Evolutionary conservation across 1,140 invertebrate species (phyloP), one percentile per base, ranked within the genome.

Genomic region (Brachionus calyciflorus): DNA sequence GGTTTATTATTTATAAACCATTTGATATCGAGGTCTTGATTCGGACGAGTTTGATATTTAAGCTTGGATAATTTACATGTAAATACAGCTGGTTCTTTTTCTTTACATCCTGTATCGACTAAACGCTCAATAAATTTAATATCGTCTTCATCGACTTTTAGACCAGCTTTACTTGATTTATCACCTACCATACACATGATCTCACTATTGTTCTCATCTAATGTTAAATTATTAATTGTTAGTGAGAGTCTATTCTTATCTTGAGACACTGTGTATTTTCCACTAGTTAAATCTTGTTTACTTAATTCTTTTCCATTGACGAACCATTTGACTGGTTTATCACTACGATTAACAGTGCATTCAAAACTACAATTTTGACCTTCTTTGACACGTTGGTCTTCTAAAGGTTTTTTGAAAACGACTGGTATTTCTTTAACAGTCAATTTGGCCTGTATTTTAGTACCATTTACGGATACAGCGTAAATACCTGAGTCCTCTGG

Each of bases 301-400:
- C 17, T 46, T 14, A 76, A 26, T 48, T 55, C 41, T 60, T 60
- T 55, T 17, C 49, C 73, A 33, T 76, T 76, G 19, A 76, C 40
- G 33, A 76, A 76, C 73, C 73, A 76, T 30, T 46, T 41, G 14
- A 76, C 33, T 41, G 51, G 73, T 46, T 76, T 76, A 57, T 76
- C 73, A 41, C 30, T 28, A 10, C 73, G 2, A 24, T 76, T 76
- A 9, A 76, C 73, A 28, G 46, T 49, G 21, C 73, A 76, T 48
- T 76, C 73, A 33, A 76, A 55, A 14, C 17, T 76, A 46, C 37
- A 55, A 30, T n/a, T 57, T 76, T 76, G 73, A 41, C 46, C 55
- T 48, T 76, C 73, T 41, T 55, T 30, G 9, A 28, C 33, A 4
- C 26, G 41, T 46, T 55, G 73, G 33, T 76, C 73, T 41, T 76